Base-by-base conservation (phyloP, 2,888 invertebrate species). In the Clunio marinus region DNA sequence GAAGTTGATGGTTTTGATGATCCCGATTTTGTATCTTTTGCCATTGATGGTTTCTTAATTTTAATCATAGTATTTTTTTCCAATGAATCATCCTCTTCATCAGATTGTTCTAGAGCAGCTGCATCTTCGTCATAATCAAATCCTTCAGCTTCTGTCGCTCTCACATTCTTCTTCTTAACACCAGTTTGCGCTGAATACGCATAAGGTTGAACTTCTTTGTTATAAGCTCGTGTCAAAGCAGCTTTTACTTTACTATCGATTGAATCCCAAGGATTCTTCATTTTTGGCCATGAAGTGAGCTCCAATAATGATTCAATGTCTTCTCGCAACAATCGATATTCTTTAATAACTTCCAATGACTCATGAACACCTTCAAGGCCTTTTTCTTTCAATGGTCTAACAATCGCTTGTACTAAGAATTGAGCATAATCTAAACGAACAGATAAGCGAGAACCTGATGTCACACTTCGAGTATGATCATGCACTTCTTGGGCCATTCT, bases 261-360 rank as follows among this genome's bases (percentile, higher is more conserved):
- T 70, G 83, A 78, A 60, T 87, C 84, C 81, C 91, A 86, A 0
- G 89, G 88, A 77, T 95, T 90, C 72, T 85, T 83, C 73, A 84
- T 83, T 41, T 85, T 86, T 0, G 92, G 88, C 96, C 96, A 98
- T 37, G 86, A 77, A 0, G 91, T 86, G 28, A 98, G 76, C 75
- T 99, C 98, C 8, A 88, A 80, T 25, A 99, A 80, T 10, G 89
- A 89, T 71, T 97, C 96, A 73, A 96, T 80, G 77, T 99, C 99
- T 74, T 98, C 97, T 69, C 93, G 84, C 66, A 93, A 77, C 69
- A 99, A 82, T 75, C 90, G 88, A 78, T 99, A 99, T 4, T 86
- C 80, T 75, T 89, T 87, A 80, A 97, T 85, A 13, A 90, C 83
- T 3, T 83, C 81, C 55, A 98, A 77, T 0, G 93, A 84, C 68